These are phyloP conservation scores for Petromus typicus DNA, from an alignment of 2,113 vertebrate genomes.

Conservation along the genomic window DNA sequence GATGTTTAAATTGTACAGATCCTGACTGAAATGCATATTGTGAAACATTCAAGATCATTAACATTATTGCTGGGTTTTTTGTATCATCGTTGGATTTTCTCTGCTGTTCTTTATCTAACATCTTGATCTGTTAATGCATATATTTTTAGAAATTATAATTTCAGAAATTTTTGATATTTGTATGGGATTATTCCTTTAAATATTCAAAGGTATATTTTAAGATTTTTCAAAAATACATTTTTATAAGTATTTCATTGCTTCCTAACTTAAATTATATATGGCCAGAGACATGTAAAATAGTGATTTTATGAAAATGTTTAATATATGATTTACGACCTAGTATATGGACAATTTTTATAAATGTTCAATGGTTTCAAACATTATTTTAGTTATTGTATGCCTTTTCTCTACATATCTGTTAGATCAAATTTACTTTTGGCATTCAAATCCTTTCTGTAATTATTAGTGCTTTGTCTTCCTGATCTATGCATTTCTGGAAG, in stretches of 20 bases:
- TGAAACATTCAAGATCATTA: background rate
- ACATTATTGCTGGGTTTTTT: background rate
- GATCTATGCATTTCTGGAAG: background rate
- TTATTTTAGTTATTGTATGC: background rate
- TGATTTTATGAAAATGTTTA: background rate
- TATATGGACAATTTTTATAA: background rate
- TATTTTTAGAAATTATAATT: conserved; percentile 24
- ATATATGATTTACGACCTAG: background rate
- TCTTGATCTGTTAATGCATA: background rate
- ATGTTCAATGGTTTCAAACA: background rate
- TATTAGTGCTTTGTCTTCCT: conserved; percentile 1
- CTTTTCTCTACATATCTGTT: background rate
- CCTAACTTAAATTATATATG: background rate
- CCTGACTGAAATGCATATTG: background rate
- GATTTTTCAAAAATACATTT: background rate
- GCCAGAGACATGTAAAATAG: background rate
- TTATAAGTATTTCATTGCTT: background rate
- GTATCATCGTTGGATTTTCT: background rate
- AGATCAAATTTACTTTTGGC: background rate
- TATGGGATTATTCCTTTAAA: background rate
- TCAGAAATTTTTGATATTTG: conserved; percentile 43
- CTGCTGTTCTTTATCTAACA: background rate
- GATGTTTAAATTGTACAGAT: background rate
- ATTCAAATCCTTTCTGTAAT: background rate
- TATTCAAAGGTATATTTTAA: background rate